Base-by-base conservation (phyloP, 2,113 vertebrate genomes). In the Romanogobio albipinnatus region DNA sequence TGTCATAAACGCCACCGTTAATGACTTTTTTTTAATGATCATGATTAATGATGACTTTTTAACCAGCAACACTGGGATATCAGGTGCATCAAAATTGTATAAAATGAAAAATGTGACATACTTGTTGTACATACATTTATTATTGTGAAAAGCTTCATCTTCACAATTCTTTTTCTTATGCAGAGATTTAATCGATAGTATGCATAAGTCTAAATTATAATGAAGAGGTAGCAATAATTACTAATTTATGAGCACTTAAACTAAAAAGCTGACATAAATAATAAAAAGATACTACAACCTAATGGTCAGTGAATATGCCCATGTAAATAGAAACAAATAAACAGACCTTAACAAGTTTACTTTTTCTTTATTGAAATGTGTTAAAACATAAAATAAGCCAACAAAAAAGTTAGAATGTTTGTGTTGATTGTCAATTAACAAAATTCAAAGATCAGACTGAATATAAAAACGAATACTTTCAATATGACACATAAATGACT, bases 401-500 rank as follows among this genome's bases (percentile, higher is more conserved):
- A 61, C 10, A 33, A 61, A 8, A 43, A 45, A 19, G 19, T n/a
- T 45, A 77, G 5, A 56, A 78, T 5, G 24, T 78, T 15, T 19
- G 17, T 79, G 9, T 19, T 75, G 47, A 81, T 74, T 56, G 56
- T 78, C 81, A 73, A 5, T 9, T 39, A 74, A 22, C 53, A 77
- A 19, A 51, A 19, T 43, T 58, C 24, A 86, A 58, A 85, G 81
- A 39, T 14, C 33, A 75, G 14, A 78, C 29, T 29, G 29, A 29
- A 29, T 29, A 29, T 29, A 29, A 29, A 29, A 29, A 29, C 29
- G 29, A 29, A 29, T 29, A 29, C 39, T 39, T 39, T 59, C 15
- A 76, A 76, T 43, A 83, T 49, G 26, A 77, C 47, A 68, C 19
- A 33, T 26, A 22, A 49, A 77, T 76, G 43, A 66, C 51, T 76